Evolutionary conservation across 1,140 invertebrate genomes (phyloP).

Genomic region (Bradynema listronoti): DNA sequence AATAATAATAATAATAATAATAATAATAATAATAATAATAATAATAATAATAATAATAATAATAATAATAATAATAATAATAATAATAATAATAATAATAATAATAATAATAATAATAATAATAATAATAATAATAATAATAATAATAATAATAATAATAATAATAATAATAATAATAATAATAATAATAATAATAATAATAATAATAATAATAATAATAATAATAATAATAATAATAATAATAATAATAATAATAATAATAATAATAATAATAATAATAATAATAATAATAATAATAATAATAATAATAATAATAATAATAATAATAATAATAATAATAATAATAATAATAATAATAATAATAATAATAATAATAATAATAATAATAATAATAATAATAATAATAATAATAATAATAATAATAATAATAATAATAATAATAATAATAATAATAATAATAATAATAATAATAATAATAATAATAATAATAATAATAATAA

Average conservation of each 20-base stretch:
- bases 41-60: constrained; percentile 62
- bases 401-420: constrained; percentile 80
- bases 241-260: constrained; percentile 81
- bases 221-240: constrained; percentile 75
- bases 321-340: constrained; percentile 81
- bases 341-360: constrained; percentile 12
- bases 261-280: constrained; percentile 8
- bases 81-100: constrained; percentile 84
- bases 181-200: constrained; percentile 7
- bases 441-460: constrained; percentile 69
- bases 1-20: constrained; percentile 88
- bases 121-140: constrained; percentile 66
- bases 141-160: constrained; percentile 75
- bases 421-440: constrained; percentile 13
- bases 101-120: constrained; percentile 51
- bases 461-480: constrained; percentile 78
- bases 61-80: constrained; percentile 78
- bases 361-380: constrained; percentile 69
- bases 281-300: constrained; percentile 68
- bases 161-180: constrained; percentile 82
- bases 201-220: constrained; percentile 68
- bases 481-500: constrained; percentile 76
- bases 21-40: constrained; percentile 60
- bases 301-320: constrained; percentile 76
- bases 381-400: constrained; percentile 75